Percentiles rank a stretch among this genome's conserved stretches.
phyloP scores from a whole-genome alignment of 2,797 vertebrate species.

The Cetoscarus ocellatus region DNA sequence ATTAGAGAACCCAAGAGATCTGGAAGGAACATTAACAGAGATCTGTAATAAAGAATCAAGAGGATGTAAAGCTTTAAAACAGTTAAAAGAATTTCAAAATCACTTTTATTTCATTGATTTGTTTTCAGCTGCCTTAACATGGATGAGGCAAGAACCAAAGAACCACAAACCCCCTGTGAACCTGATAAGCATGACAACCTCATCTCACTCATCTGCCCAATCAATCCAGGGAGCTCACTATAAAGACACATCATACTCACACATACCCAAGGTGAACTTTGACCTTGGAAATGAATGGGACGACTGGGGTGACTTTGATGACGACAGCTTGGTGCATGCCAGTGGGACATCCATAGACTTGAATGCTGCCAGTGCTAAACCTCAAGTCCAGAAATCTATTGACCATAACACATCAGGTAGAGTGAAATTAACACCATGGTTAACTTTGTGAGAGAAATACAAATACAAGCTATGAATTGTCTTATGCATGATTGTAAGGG shows the following conservation, averaged over 20 bases:
- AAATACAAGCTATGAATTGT: not conserved
- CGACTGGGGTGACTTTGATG: conserved; percentile 92
- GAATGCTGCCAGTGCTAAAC: conserved; percentile 20
- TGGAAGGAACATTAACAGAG: too few species aligned
- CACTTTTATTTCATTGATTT: conserved; percentile 1
- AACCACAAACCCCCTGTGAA: conserved; percentile 9
- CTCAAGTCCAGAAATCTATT: conserved; percentile 36
- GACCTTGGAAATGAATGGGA: conserved; percentile 89
- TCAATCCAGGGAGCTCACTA: conserved; percentile 4
- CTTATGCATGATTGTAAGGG: not conserved
- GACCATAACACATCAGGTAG: conserved; percentile 47
- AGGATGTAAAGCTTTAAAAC: too few species aligned
- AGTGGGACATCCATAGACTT: conserved; percentile 62
- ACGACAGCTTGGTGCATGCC: conserved; percentile 86
- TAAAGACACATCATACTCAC: conserved; percentile 10
- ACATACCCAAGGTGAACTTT: conserved; percentile 83
- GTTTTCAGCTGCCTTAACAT: conserved; percentile 65
- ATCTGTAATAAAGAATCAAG: too few species aligned
- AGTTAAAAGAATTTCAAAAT: not conserved
- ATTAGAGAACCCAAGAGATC: too few species aligned
- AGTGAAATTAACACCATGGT: not conserved
- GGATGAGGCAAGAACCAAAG: conserved; percentile 56
- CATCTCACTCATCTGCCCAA: not conserved
- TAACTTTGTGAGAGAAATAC: not conserved
- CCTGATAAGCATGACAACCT: conserved; percentile 14